These are phyloP conservation scores for Steatornis caripensis DNA, from an alignment of 2,113 vertebrate genomes.

Conservation along the genomic window DNA sequence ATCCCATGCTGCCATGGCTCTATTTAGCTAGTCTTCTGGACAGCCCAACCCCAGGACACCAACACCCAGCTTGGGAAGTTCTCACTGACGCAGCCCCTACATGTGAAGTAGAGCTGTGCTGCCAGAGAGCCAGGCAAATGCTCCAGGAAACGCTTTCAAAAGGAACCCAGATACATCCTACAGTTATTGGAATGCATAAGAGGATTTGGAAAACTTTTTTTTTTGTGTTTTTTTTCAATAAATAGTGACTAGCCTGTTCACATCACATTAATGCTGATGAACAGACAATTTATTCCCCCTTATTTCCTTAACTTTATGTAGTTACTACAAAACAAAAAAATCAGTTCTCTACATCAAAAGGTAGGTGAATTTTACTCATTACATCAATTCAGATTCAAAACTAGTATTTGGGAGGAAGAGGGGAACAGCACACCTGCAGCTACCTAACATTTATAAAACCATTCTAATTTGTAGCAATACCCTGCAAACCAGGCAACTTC, in stretches of 20 bases:
- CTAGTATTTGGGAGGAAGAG: neutral
- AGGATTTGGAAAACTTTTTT: neutral
- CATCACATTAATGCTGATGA: neutral
- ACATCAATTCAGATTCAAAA: neutral
- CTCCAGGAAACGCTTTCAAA: neutral
- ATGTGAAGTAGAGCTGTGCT: neutral
- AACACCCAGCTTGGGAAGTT: neutral
- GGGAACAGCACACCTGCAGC: neutral
- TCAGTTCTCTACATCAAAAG: neutral
- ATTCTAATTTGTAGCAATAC: neutral
- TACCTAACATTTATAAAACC: neutral
- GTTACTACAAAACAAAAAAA: neutral
- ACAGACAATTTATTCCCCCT: neutral
- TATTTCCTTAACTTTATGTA: neutral
- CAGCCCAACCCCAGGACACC: neutral
- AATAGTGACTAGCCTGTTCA: neutral
- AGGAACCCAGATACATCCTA: neutral
- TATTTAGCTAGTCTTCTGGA: neutral
- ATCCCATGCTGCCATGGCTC: neutral
- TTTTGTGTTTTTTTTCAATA: neutral
- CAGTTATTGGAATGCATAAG: neutral
- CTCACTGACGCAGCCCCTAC: accelerated
- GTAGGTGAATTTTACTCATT: neutral
- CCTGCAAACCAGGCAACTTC: neutral
- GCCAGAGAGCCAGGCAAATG: neutral